These are phyloP conservation scores for Grallaria varia DNA, from an alignment of 2,113 vertebrate genomes.

Conservation along the genomic window DNA sequence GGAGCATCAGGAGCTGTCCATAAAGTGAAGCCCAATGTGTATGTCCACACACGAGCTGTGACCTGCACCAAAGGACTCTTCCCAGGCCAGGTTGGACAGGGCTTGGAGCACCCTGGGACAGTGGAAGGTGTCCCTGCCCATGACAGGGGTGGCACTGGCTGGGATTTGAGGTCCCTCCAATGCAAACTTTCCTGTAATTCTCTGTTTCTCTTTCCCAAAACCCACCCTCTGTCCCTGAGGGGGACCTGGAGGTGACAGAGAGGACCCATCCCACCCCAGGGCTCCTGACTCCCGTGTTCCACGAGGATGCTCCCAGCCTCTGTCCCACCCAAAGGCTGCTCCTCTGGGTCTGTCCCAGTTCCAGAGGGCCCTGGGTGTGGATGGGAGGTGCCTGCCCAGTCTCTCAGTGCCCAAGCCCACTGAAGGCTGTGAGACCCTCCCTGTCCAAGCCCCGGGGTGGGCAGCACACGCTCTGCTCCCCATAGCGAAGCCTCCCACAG, in stretches of 20 bases:
- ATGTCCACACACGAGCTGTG: background rate
- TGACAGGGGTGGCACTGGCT: background rate
- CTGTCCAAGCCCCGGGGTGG: background rate
- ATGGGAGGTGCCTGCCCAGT: background rate
- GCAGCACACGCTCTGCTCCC: background rate
- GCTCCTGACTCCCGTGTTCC: background rate
- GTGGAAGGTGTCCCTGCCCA: background rate
- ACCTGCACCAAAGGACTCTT: background rate
- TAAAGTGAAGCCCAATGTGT: background rate
- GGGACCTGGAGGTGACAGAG: background rate
- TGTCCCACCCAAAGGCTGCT: too few species aligned
- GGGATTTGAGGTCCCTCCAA: background rate
- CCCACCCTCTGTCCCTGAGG: background rate
- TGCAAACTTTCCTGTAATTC: background rate
- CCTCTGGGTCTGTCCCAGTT: background rate
- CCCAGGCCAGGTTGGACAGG: background rate
- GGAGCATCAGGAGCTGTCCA: background rate
- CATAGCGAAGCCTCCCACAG: background rate
- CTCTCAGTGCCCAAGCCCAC: background rate
- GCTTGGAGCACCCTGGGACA: background rate
- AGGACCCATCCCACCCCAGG: background rate
- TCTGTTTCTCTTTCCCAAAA: background rate
- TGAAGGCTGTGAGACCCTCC: background rate
- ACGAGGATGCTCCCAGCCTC: background rate
- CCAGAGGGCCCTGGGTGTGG: background rate